Evolutionary conservation across 1,140 invertebrate genomes (phyloP), one percentile per base, ranked within the genome.

Genomic region (Wasmannia auropunctata): DNA sequence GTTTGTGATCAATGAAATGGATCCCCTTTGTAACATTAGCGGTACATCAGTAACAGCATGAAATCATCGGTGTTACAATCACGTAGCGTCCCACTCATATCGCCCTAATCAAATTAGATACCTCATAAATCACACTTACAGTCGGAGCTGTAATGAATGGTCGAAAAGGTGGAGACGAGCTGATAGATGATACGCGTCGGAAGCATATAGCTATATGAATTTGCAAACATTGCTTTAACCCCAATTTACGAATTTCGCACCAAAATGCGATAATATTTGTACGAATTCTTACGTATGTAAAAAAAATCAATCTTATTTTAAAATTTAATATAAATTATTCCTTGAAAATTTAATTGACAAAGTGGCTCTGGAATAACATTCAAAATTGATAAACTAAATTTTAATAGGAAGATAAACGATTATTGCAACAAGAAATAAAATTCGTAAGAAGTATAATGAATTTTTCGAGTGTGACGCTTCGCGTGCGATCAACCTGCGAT

Each of bases 11-110:
- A 84, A 67, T 72, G 60, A 85, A 89, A 87, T 79, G 85, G 79
- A 79, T 74, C 46, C 56, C 87, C 85, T 87, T 89, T 90, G 85
- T 87, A 79, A 87, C 63, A 90, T 90, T 87, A 87, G 56, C 43
- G 31, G 67, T 28, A 51, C 87, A 86, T 88, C 87, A 72, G 69
- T 76, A n/a, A 86, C 74, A 58, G 51, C 37, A 43, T 37, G 67
- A 72, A 75, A 89, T 86, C 65, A 81, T 46, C 43, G 51, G 16
- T 46, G 34, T 40, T 75, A 87, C 60, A 83, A 83, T 88, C 83
- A 69, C 74, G 67, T 70, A 67, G 40, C 34, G 25, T 74, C 77
- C 70, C 65, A 74, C 51, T 83, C 49, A 56, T 8, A 58, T 14
- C 49, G 79, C 25, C 28, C 60, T 65, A 87, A 88, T 76, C 60